A percentile compares a stretch with the other conserved stretches of the same genome.
Conservation (phyloP, 1,140 invertebrate species). For the Akabosia matsudoensis region DNA sequence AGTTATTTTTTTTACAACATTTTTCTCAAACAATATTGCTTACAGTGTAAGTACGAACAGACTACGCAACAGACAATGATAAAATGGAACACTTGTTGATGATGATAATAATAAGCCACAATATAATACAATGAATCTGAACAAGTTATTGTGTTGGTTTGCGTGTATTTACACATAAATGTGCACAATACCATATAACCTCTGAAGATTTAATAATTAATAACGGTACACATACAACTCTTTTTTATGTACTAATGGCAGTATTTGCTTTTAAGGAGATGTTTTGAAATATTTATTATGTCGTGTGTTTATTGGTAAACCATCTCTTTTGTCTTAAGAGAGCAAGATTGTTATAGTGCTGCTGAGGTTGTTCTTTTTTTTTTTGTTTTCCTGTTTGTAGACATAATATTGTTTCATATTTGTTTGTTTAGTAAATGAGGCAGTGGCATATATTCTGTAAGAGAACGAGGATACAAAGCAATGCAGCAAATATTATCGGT, state of each 20-base stretch:
- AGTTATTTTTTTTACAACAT: no score
- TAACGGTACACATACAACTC: background rate
- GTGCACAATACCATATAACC: background rate
- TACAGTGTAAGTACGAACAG: background rate
- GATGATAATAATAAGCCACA: background rate
- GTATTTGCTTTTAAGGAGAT: conserved; percentile 18
- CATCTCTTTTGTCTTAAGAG: background rate
- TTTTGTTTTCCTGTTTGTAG: background rate
- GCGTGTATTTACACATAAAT: background rate
- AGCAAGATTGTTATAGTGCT: conserved; percentile 17
- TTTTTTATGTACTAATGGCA: conserved; percentile 11
- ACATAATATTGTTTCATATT: background rate
- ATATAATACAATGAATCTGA: background rate
- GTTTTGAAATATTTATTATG: background rate
- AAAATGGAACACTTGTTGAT: conserved; percentile 19
- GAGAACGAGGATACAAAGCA: background rate
- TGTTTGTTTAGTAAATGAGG: no score
- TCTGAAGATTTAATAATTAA: background rate
- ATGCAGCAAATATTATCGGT: background rate
- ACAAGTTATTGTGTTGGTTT: background rate
- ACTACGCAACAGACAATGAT: background rate
- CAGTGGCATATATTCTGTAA: background rate
- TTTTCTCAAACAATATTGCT: no score
- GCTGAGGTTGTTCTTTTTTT: background rate
- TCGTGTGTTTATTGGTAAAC: no score